Base-by-base conservation (phyloP, 1,140 invertebrate species). In the Lordiphosa mommai region DNA sequence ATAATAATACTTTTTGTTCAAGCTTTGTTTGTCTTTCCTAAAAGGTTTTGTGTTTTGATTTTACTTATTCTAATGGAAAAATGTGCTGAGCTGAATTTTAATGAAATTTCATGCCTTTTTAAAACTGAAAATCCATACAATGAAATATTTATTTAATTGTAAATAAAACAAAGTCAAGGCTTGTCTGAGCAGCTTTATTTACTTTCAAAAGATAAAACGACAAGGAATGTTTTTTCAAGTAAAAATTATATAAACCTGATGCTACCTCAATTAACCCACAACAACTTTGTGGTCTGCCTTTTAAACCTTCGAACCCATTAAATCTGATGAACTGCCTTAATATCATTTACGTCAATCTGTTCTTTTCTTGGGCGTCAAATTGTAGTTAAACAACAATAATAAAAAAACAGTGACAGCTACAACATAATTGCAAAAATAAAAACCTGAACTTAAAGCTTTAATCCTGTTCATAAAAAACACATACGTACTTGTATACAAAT, bases 91-190 rank as follows among this genome's bases (percentile, higher is more conserved):
- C 7, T 32, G 12, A 29, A 32, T 32, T 12, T 16, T 2, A 47
- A 47, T 30, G 27, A 16, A 14, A 30, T 37, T 8, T 5, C 14
- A 37, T 16, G 20, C 20, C 20, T 1, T 23, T 23, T 23, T 23
- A 6, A 23, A 6, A 6, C 4, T 0, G 4, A 6, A 23, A 23
- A 20, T n/a, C n/a, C n/a, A n/a, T n/a, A n/a, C n/a, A n/a, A n/a
- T n/a, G n/a, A n/a, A n/a, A n/a, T n/a, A 20, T 20, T 20, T 20
- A 20, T 20, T 20, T 20, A 59, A 50, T 29, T 60, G 29, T 49
- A 49, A 47, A 43, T 41, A 52, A 79, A 79, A 72, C 66, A 56
- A 80, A 82, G 74, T 80, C 74, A 80, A 80, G 74, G 74, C 65
- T 27, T 5, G 23, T 2, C 23, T 17, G 16, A 17, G 16, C 3